Percentiles rank a stretch among this genome's conserved stretches.
phyloP scores from a whole-genome alignment of 2,888 invertebrate genomes.

The Spodoptera littoralis region DNA sequence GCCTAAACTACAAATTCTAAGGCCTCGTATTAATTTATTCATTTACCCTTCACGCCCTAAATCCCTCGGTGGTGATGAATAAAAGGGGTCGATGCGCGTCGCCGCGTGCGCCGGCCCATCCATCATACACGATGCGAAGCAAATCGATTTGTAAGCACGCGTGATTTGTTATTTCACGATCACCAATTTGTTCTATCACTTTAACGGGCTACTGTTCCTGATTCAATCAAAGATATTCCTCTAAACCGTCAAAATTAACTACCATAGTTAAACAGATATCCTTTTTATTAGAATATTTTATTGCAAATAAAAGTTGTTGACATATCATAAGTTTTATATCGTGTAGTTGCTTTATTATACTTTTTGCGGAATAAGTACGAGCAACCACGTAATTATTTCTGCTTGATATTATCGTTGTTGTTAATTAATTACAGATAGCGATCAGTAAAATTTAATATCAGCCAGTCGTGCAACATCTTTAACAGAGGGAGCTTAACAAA shows the following conservation, averaged over 20 bases:
- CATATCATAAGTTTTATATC: conserved; percentile 58
- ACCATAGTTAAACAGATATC: conserved; percentile 48
- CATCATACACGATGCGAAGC: conserved; percentile 78
- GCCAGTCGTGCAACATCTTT: conserved; percentile 27
- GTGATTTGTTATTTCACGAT: conserved; percentile 71
- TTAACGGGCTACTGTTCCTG: conserved; percentile 49
- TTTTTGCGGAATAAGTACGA: conserved; percentile 43
- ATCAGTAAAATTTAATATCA: conserved; percentile 50
- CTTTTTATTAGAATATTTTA: conserved; percentile 59
- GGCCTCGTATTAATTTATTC: conserved; percentile 81
- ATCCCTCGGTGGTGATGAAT: conserved; percentile 67
- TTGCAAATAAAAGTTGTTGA: conserved; percentile 61
- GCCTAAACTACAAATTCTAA: conserved; percentile 69
- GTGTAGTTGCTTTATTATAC: conserved; percentile 46
- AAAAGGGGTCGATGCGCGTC: conserved; percentile 70
- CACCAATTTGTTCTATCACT: conserved; percentile 59
- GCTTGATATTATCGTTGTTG: conserved; percentile 53
- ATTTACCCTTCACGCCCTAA: conserved; percentile 87
- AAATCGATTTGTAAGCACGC: conserved; percentile 81
- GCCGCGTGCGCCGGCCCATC: conserved; percentile 77
- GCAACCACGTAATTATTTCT: conserved; percentile 53
- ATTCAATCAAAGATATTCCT: conserved; percentile 37
- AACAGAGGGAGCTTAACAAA: conserved; percentile 38
- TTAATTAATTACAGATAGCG: conserved; percentile 59
- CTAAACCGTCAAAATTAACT: conserved; percentile 54